Conservation (phyloP, 2,113 vertebrate species). For the Aegotheles bennettii region DNA sequence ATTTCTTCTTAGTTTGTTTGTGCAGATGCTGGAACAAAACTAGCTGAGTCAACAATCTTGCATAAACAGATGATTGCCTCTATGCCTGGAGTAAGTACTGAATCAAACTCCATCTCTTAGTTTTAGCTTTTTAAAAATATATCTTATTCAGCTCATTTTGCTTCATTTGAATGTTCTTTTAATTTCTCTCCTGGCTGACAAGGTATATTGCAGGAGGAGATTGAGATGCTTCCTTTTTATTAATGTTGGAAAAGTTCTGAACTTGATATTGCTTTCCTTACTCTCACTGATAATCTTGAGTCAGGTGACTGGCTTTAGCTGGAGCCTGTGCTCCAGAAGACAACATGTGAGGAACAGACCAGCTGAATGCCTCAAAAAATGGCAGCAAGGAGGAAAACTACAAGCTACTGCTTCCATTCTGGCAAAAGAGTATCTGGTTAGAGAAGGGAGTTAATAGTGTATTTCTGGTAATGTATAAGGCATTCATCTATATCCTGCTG, state of each 20-base stretch:
- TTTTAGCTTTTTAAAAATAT: not conserved
- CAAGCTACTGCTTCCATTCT: not conserved
- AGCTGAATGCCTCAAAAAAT: not conserved
- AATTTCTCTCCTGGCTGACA: not conserved
- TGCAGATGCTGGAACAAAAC: conserved; percentile 92
- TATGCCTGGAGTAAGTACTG: conserved; percentile 87
- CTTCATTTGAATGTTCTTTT: not conserved
- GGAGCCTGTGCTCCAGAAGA: not conserved
- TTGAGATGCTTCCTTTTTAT: not conserved
- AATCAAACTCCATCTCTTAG: not conserved
- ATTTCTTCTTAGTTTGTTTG: conserved; percentile 90
- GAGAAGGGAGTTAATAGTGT: not conserved
- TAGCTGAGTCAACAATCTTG: conserved; percentile 95
- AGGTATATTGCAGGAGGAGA: not conserved
- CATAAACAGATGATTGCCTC: conserved; percentile 97
- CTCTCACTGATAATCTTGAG: not conserved
- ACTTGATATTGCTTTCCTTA: not conserved
- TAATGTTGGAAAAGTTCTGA: not conserved
- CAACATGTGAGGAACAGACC: not conserved
- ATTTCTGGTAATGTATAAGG: not conserved
- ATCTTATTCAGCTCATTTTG: not conserved
- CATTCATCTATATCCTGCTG: not conserved
- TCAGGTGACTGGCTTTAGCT: not conserved
- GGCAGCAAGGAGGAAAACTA: not conserved
- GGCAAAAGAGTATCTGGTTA: not conserved